Base-by-base conservation (phyloP, 2,113 vertebrate genomes). In the Acrocephalus arundinaceus region DNA sequence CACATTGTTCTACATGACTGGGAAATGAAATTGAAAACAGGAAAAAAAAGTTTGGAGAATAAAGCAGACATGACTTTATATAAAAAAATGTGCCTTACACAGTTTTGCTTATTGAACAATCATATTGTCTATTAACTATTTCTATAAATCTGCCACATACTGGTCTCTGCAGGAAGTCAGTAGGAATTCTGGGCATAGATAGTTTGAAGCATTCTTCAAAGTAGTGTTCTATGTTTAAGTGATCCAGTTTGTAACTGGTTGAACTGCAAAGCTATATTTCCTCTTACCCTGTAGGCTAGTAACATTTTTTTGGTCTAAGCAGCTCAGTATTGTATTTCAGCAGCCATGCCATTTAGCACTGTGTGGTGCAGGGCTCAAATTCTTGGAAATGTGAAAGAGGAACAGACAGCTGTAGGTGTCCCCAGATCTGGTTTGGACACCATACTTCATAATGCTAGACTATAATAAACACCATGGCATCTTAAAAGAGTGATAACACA, bases 1-100 rank as follows among this genome's bases (percentile, higher is more conserved):
- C 65, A 58, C 76, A 89, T 87, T 74, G 87, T 97, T 97, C 93
- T 96, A 92, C 93, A 95, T 97, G 91, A 89, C 89, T 94, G 90
- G 71, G 41, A 96, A 95, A 93, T 93, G 30, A 96, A 97, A 97
- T 94, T 93, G 85, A 76, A 97, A 93, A 81, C 30, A 66, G 73
- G 48, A 78, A 91, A 94, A 94, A 95, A 49, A 93, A 89, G 25
- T 76, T 95, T 94, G 85, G 94, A 96, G 85, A 94, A 80, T 67
- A 97, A 91, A 94, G 48, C 68, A 94, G 94, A 90, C 93, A 96
- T 93, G 77, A 96, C 94, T 95, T 82, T 88, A 46, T 89, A 85
- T 39, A 25, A 77, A 95, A 96, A 95, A 84, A 92, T 90, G 91
- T 41, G 35, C 27, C 39, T 94, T 94, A 31, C 62, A 90, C 71